Evolutionary conservation across 2,797 vertebrate genomes (phyloP).

Genomic region (Periophthalmus magnuspinnatus): DNA sequence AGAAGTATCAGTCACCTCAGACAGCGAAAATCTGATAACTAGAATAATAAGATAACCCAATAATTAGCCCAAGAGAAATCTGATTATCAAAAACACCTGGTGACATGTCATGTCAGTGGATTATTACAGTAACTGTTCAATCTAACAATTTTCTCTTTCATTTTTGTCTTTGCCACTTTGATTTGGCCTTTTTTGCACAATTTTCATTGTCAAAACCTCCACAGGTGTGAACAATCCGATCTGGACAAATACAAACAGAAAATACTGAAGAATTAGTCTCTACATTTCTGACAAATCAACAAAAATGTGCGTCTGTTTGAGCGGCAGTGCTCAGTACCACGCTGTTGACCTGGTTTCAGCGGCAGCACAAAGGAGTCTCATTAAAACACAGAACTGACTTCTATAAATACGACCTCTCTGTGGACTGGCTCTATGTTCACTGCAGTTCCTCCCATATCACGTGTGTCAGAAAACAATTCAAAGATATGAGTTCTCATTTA

Average conservation of each 20-base stretch:
- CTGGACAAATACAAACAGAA: not conserved
- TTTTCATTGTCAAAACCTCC: too few relatives aligned
- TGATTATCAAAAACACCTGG: too few relatives aligned
- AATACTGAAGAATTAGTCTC: not conserved
- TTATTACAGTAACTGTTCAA: too few relatives aligned
- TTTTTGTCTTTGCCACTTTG: too few relatives aligned
- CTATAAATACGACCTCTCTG: slow-evolving; percentile 58
- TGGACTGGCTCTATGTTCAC: slow-evolving; percentile 37
- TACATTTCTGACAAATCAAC: not conserved
- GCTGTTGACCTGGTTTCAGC: slow-evolving; percentile 20
- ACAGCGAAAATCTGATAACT: too few relatives aligned
- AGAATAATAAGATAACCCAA: too few relatives aligned
- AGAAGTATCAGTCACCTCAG: too few relatives aligned
- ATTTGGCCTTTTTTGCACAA: too few relatives aligned
- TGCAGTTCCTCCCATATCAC: slow-evolving; percentile 32
- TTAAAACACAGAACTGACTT: slow-evolving; percentile 40
- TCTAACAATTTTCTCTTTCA: too few relatives aligned
- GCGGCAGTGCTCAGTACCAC: not conserved
- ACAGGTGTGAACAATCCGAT: not conserved
- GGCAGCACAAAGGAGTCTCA: slow-evolving; percentile 20
- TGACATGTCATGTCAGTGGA: too few relatives aligned
- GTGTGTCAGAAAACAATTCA: slow-evolving; percentile 51
- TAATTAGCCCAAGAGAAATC: too few relatives aligned
- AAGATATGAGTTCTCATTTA: not conserved
- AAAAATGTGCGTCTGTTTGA: not conserved